Evolutionary conservation across 92 coral and sea anemone species (phyloP).

Genomic region (Siderastrea siderea): DNA sequence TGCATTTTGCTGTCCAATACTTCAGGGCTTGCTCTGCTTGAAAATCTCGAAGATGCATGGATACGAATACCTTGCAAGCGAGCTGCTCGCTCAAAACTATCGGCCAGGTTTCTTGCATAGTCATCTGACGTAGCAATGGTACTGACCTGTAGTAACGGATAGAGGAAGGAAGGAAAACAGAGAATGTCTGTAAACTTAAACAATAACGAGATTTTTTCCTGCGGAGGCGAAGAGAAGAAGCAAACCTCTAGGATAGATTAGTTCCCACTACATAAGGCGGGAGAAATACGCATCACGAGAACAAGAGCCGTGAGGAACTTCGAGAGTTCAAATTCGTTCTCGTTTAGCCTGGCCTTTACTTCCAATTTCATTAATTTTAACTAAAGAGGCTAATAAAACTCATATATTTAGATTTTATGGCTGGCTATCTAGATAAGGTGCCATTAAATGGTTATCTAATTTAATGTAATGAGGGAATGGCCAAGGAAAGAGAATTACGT

Average conservation of each 20-base stretch:
- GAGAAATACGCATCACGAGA: not conserved
- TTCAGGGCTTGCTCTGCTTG: conserved; percentile 78
- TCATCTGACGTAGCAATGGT: conserved; percentile 87
- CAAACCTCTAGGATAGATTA: not conserved
- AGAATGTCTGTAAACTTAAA: conserved; percentile 9
- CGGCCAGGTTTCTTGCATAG: conserved; percentile 82
- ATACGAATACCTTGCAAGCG: conserved; percentile 86
- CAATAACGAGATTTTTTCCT: not conserved
- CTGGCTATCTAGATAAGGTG: no score
- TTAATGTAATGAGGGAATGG: not conserved
- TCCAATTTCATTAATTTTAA: no score
- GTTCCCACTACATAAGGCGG: not conserved
- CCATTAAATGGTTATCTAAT: no score
- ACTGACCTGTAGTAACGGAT: conserved; percentile 76
- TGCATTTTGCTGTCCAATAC: conserved; percentile 87
- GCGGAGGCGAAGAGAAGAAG: not conserved
- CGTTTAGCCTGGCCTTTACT: no score
- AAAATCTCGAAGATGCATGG: conserved; percentile 82
- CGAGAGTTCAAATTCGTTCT: no score
- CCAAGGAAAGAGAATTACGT: not conserved
- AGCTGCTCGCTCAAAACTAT: conserved; percentile 85
- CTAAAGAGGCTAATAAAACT: not conserved
- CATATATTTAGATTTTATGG: no score
- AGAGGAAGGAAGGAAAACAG: conserved; percentile 36
- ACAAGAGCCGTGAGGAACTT: not conserved